Conservation (phyloP, 1,140 invertebrate genomes). For the Zaprionus ghesquierei region DNA sequence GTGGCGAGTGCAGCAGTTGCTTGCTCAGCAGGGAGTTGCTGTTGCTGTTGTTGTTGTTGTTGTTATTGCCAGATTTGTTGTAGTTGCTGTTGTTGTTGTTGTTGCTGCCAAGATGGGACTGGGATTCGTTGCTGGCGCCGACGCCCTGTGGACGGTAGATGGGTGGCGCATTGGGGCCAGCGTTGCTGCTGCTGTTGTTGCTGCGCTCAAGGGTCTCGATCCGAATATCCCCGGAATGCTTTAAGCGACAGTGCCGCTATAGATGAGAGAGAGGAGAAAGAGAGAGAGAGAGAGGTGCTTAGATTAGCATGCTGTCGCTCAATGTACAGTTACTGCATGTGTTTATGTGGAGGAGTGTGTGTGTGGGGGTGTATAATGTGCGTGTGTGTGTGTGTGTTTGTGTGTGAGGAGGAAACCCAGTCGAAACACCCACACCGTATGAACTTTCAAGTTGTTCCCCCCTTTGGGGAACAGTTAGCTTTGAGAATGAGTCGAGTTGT, state of each 20-base stretch:
- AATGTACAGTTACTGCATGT: neutral
- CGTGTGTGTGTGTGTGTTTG: slow-evolving; percentile 27
- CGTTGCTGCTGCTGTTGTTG: slow-evolving; percentile 15
- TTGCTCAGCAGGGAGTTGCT: slow-evolving; percentile 45
- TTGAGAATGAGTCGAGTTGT: slow-evolving; percentile 28
- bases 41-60: slow-evolving; percentile 30
- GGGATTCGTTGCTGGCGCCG: slow-evolving; percentile 67
- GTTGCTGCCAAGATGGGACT: slow-evolving; percentile 32
- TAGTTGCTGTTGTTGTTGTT: slow-evolving; percentile 18
- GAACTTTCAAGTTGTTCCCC: slow-evolving; percentile 22
- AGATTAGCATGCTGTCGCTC: slow-evolving; percentile 22
- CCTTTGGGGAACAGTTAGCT: slow-evolving; percentile 47
- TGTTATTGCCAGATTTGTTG: slow-evolving; percentile 36
- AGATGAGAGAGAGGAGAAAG: slow-evolving; percentile 11
- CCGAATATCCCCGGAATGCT: slow-evolving; percentile 88
- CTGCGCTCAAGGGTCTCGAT: slow-evolving; percentile 85
- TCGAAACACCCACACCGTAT: slow-evolving; percentile 68
- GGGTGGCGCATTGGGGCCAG: slow-evolving; percentile 54
- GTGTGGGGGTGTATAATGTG: neutral
- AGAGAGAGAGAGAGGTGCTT: neutral
- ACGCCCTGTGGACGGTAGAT: slow-evolving; percentile 75
- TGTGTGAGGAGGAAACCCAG: slow-evolving; percentile 42
- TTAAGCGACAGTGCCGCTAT: slow-evolving; percentile 89
- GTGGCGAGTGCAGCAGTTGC: slow-evolving; percentile 62
- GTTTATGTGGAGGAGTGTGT: slow-evolving; percentile 10